Evolutionary conservation across 2,797 vertebrate species (phyloP), one percentile per base, ranked within the genome.

Genomic region (Hafferia zeledoni): DNA sequence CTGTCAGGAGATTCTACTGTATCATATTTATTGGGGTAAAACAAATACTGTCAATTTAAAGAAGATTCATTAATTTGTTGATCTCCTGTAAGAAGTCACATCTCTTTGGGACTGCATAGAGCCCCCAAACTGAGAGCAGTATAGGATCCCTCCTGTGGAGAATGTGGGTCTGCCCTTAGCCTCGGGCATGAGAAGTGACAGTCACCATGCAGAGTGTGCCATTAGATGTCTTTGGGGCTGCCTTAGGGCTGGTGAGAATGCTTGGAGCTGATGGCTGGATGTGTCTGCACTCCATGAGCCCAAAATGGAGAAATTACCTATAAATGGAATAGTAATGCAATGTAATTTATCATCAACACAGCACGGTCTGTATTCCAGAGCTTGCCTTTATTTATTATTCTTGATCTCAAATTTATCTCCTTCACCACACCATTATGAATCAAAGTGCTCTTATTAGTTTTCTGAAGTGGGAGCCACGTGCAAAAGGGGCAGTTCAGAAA

Each of bases 201-300:
- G 46, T 64, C 22, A n/a, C 30, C 52, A 50, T 1, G 1, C 18
- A 22, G 35, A 37, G 11, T 60, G 18, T 20, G 30, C 35, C 30
- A 7, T 33, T 13, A 57, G 14, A 11, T 16, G 25, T 10, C 53
- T 65, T 33, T 0, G 1, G 24, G 20, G n/a, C 31, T 46, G 27
- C 46, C n/a, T 53, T 19, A 44, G n/a, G 41, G 67, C 57, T 65
- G 67, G 53, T 63, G 39, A 63, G 49, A 27, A 35, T 10, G 17
- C 33, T 6, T 7, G 11, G 27, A 50, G n/a, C 19, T 41, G 50
- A 8, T 27, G 39, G 23, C 41, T 67, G 44, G n/a, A 15, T 31
- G 3, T n/a, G 44, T n/a, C 77, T 56, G 46, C 39, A 4, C 20
- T 24, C 25, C 37, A 5, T 0, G 1, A 74, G 27, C 4, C 1